These are phyloP conservation scores for Cotesia typhae DNA, from an alignment of 1,140 invertebrate species.

Conservation along the genomic window DNA sequence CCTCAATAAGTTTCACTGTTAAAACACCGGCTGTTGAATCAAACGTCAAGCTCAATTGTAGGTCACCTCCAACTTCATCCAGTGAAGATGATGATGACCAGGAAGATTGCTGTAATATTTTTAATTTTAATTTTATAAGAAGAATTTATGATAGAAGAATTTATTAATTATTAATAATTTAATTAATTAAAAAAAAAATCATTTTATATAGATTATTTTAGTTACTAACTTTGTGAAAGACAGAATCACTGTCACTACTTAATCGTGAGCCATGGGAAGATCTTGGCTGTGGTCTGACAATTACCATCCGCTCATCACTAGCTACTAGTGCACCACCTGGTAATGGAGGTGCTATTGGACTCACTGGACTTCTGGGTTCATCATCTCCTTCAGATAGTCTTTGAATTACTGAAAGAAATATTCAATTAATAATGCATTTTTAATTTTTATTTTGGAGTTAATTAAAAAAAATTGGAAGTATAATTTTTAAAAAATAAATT, in stretches of 20 bases:
- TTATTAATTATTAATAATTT: too few relatives aligned
- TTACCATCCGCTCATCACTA: slow-evolving; percentile 67
- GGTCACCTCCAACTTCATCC: slow-evolving; percentile 63
- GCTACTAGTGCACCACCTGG: slow-evolving; percentile 52
- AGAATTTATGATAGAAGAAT: too few relatives aligned
- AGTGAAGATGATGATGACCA: slow-evolving; percentile 48
- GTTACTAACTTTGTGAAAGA: slow-evolving; percentile 62
- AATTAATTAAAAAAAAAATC: too few relatives aligned
- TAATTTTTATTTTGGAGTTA: too few relatives aligned
- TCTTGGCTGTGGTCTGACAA: slow-evolving; percentile 61
- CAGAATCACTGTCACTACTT: slow-evolving; percentile 68
- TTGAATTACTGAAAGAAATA: slow-evolving; percentile 43
- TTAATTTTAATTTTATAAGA: neutral
- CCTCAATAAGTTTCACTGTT: slow-evolving; percentile 66
- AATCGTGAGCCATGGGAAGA: slow-evolving; percentile 61
- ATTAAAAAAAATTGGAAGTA: too few relatives aligned
- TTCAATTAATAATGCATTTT: neutral
- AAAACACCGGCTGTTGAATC: slow-evolving; percentile 65
- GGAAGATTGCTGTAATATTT: slow-evolving; percentile 40
- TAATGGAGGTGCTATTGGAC: slow-evolving; percentile 51
- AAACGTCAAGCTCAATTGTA: slow-evolving; percentile 64
- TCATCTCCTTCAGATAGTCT: slow-evolving; percentile 53
- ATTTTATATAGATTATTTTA: neutral
- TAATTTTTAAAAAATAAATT: too few relatives aligned
- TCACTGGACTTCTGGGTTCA: slow-evolving; percentile 47